Percentiles rank a stretch among this genome's conserved stretches.
Conservation (phyloP, 1,140 invertebrate genomes). For the Nixonia krombeini region DNA sequence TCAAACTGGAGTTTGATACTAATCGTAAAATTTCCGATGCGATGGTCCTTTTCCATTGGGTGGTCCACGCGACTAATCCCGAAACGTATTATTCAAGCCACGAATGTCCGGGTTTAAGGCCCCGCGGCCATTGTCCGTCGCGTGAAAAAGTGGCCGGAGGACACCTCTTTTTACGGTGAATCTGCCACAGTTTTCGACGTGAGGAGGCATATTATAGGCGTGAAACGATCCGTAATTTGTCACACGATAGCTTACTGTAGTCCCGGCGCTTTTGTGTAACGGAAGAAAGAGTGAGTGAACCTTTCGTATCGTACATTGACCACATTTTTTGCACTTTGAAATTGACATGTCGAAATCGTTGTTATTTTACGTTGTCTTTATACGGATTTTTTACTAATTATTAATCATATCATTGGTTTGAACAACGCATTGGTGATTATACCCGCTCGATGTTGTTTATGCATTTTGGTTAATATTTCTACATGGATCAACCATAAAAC, state of each 20-base stretch:
- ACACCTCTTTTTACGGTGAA: slow-evolving; percentile 53
- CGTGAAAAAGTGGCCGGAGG: slow-evolving; percentile 42
- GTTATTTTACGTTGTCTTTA: too few relatives aligned
- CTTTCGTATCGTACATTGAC: too few relatives aligned
- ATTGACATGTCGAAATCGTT: too few relatives aligned
- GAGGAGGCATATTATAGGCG: slow-evolving; percentile 61
- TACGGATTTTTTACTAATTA: too few relatives aligned
- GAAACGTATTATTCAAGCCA: slow-evolving; percentile 56
- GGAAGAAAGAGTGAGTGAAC: not conserved
- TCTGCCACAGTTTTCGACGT: slow-evolving; percentile 52
- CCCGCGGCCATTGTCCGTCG: slow-evolving; percentile 46
- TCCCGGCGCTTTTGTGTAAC: slow-evolving; percentile 3
- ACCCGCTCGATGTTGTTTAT: too few relatives aligned
- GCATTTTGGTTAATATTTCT: too few relatives aligned
- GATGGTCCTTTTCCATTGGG: slow-evolving; percentile 48
- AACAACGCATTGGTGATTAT: too few relatives aligned
- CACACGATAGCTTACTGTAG: slow-evolving; percentile 35
- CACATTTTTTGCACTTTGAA: too few relatives aligned
- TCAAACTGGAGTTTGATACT: too few relatives aligned
- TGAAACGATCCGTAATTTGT: slow-evolving; percentile 65
- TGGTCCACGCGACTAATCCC: slow-evolving; percentile 60
- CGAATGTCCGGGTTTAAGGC: slow-evolving; percentile 56
- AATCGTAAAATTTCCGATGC: too few relatives aligned
- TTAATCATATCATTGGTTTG: too few relatives aligned
- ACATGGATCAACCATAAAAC: too few relatives aligned